phyloP scores from a whole-genome alignment of 1,140 invertebrate species.

The Diorhabda elongata region DNA sequence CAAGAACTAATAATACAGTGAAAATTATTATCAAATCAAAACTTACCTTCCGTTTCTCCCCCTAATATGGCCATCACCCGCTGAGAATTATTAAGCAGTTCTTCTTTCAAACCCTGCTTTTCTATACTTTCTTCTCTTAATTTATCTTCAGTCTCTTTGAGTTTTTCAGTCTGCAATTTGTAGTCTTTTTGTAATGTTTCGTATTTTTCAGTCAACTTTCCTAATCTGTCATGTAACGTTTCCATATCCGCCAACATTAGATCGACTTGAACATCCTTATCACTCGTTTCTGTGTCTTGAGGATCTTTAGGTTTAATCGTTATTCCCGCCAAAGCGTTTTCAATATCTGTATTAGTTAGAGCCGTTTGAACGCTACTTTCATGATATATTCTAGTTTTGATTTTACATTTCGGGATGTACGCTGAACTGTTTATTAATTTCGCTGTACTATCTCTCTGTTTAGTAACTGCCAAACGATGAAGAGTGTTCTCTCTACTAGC shows the following conservation, averaged over 20 bases:
- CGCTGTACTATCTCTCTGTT: slow-evolving; percentile 46
- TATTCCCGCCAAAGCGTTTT: slow-evolving; percentile 62
- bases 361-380: slow-evolving; percentile 72
- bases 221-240: slow-evolving; percentile 55
- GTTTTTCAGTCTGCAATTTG: slow-evolving; percentile 49
- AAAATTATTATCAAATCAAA: neutral
- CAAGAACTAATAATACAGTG: too few species aligned
- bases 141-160: slow-evolving; percentile 50
- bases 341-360: slow-evolving; percentile 64
- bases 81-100: slow-evolving; percentile 67
- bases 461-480: slow-evolving; percentile 34
- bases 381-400: slow-evolving; percentile 70
- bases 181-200: slow-evolving; percentile 38
- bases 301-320: slow-evolving; percentile 46
- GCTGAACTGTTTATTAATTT: slow-evolving; percentile 43
- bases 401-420: slow-evolving; percentile 46
- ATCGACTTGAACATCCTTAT: slow-evolving; percentile 64
- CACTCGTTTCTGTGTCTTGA: slow-evolving; percentile 38
- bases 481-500: slow-evolving; percentile 48
- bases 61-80: slow-evolving; percentile 67
- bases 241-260: slow-evolving; percentile 59
- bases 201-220: slow-evolving; percentile 46
- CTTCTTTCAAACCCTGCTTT: slow-evolving; percentile 64
- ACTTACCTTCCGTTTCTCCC: slow-evolving; percentile 28
- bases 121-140: slow-evolving; percentile 63